A percentile compares a stretch with the other conserved stretches of the same genome.
phyloP scores from a whole-genome alignment of 2,888 invertebrate genomes.

The Steinernema scapterisci region DNA sequence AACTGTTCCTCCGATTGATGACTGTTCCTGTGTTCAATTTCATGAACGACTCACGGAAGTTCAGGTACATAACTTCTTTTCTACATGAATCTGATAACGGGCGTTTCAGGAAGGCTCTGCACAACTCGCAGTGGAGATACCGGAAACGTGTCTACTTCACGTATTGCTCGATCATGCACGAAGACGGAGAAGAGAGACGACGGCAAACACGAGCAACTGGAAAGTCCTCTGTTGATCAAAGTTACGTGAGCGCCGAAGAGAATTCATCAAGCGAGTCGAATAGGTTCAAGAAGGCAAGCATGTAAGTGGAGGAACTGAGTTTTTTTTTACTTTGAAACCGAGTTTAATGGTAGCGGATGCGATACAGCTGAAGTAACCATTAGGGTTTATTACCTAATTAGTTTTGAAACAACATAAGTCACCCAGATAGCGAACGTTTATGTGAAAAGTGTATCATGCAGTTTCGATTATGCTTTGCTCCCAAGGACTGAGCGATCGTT shows the following conservation, averaged over 20 bases:
- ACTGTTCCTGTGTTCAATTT: constrained; percentile 64
- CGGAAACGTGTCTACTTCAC: constrained; percentile 66
- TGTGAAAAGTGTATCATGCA: too few relatives aligned
- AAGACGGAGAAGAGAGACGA: constrained; percentile 47
- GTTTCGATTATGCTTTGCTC: too few relatives aligned
- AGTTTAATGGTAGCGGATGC: too few relatives aligned
- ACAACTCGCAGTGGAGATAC: constrained; percentile 65
- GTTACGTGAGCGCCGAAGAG: background rate
- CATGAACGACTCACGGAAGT: constrained; percentile 61
- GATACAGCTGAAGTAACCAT: too few relatives aligned
- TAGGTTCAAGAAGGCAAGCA: background rate
- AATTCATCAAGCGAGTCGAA: constrained; percentile 10
- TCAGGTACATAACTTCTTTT: constrained; percentile 47
- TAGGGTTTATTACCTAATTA: too few relatives aligned
- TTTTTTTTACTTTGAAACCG: background rate
- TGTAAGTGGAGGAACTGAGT: background rate
- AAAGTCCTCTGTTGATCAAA: background rate
- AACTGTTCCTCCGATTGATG: constrained; percentile 63
- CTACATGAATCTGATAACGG: background rate
- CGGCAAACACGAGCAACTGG: background rate
- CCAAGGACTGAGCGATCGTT: too few relatives aligned
- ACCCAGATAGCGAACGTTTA: too few relatives aligned
- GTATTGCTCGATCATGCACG: constrained; percentile 61
- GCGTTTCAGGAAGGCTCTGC: constrained; percentile 55
- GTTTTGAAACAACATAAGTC: too few relatives aligned